Percentiles rank a stretch among this genome's conserved stretches.
Conservation (phyloP, 92 coral and sea anemone genomes). For the Phenganax stokvisi region DNA sequence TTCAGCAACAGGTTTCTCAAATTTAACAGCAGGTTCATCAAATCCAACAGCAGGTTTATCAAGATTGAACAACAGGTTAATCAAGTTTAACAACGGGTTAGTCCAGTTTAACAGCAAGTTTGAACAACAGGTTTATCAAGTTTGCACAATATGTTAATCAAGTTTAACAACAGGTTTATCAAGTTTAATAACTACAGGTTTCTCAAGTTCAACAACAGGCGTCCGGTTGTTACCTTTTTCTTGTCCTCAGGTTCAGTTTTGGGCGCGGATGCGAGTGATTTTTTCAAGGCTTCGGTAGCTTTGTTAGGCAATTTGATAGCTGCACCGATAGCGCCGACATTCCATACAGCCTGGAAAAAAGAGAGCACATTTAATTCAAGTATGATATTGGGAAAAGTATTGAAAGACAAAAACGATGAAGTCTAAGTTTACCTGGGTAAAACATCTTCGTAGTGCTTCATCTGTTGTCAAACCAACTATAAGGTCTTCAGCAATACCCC, state of each 20-base stretch:
- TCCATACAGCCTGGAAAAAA: constrained; percentile 68
- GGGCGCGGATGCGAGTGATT: constrained; percentile 61
- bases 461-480: constrained; percentile 93
- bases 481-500: constrained; percentile 96
- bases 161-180: too few relatives aligned
- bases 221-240: constrained; percentile 24
- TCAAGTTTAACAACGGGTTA: too few relatives aligned
- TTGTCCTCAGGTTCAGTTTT: constrained; percentile 36
- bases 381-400: neutral
- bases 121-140: too few relatives aligned
- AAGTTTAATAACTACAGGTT: neutral
- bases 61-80: too few relatives aligned
- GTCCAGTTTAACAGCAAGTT: too few relatives aligned
- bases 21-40: too few relatives aligned
- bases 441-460: constrained; percentile 88
- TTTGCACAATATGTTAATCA: too few relatives aligned
- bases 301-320: constrained; percentile 84
- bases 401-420: neutral
- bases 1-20: too few relatives aligned
- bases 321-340: constrained; percentile 78
- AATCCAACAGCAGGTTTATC: too few relatives aligned
- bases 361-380: neutral
- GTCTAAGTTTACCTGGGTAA: constrained; percentile 60
- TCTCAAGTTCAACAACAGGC: neutral
- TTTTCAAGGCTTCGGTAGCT: constrained; percentile 73